phyloP scores from a whole-genome alignment of 1,140 invertebrate species.

The Caenorhabditis briggsae region DNA sequence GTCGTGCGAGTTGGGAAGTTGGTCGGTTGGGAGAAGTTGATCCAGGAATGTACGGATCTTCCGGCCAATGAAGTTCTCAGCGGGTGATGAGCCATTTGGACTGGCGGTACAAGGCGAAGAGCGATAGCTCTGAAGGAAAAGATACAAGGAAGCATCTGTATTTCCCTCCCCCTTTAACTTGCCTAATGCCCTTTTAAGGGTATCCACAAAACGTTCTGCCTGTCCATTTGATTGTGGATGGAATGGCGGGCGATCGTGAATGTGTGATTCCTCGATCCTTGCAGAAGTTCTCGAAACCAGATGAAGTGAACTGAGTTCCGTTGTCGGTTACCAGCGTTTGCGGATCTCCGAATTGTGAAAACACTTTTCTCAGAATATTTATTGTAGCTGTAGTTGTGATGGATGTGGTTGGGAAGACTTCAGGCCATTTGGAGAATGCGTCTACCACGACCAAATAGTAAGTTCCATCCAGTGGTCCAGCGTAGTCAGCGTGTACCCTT shows the following conservation, averaged over 20 bases:
- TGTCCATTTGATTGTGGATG: no score
- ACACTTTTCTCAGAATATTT: no score
- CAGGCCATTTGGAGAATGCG: no score
- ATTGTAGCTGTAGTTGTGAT: no score
- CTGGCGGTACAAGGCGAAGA: not conserved
- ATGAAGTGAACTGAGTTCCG: conserved; percentile 75
- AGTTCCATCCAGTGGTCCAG: conserved; percentile 76
- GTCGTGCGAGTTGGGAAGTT: not conserved
- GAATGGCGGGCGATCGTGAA: conserved; percentile 69
- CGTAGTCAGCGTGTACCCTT: conserved; percentile 78
- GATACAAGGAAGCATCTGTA: no score
- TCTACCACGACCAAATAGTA: no score
- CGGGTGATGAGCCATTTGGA: not conserved
- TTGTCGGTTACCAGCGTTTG: conserved; percentile 77
- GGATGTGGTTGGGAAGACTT: no score
- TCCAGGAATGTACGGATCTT: not conserved
- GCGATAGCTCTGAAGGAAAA: no score
- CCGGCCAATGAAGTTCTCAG: no score
- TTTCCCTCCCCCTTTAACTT: no score
- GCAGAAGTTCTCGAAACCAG: conserved; percentile 75
- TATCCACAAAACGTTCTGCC: no score
- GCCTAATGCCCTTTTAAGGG: no score
- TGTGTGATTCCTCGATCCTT: conserved; percentile 67
- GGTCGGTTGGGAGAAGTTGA: not conserved
- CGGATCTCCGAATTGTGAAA: conserved; percentile 69